Evolutionary conservation across 2,797 vertebrate species (phyloP).

Genomic region (Anabacerthia variegaticeps): DNA sequence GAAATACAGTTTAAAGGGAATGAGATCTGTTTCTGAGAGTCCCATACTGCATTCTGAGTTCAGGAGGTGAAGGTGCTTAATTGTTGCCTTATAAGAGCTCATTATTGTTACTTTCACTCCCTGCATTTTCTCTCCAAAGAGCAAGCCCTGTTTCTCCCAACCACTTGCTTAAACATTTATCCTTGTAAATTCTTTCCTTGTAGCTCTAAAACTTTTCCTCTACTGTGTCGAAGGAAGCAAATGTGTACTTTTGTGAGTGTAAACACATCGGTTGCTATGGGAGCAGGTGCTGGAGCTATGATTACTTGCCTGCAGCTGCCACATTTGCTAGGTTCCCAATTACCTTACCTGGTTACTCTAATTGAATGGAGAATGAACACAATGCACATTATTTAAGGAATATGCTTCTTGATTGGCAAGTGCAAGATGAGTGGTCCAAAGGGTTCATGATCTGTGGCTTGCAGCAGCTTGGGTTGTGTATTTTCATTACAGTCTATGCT

Average conservation of each 20-base stretch:
- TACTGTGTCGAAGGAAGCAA: neutral
- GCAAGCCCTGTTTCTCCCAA: neutral
- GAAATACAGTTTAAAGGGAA: neutral
- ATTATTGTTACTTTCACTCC: neutral
- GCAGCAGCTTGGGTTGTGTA: neutral
- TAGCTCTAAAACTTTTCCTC: neutral
- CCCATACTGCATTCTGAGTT: neutral
- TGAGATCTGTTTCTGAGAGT: neutral
- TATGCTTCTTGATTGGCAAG: constrained; percentile 37
- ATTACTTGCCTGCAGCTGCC: constrained; percentile 68
- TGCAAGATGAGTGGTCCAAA: neutral
- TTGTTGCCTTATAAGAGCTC: neutral
- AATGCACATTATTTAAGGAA: constrained; percentile 55
- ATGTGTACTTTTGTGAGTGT: constrained; percentile 48
- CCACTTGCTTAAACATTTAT: neutral
- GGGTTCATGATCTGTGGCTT: neutral
- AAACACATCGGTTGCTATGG: constrained; percentile 76
- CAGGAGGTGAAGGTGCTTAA: neutral
- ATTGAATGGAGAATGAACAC: constrained; percentile 54
- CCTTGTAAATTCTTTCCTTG: neutral
- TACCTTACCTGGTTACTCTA: constrained; percentile 65
- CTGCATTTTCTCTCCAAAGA: neutral
- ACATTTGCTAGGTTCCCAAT: constrained; percentile 63
- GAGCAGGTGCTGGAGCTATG: constrained; percentile 39
- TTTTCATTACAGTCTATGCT: constrained; percentile 5